A percentile compares a stretch with the other conserved stretches of the same genome.
phyloP scores from a whole-genome alignment of 2,888 invertebrate species.

The Cephus sareptanus region DNA sequence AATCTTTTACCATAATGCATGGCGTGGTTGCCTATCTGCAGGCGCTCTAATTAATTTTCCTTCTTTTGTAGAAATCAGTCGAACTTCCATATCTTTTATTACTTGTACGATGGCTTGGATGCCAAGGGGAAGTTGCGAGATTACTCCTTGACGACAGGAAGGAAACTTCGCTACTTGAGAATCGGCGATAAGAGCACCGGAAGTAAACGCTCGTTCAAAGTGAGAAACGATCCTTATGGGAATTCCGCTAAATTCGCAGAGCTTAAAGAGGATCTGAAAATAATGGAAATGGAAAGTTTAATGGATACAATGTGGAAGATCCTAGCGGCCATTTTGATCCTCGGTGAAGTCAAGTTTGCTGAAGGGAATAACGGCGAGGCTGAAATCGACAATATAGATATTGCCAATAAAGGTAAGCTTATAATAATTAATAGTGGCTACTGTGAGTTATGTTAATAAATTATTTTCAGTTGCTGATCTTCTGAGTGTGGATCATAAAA shows the following conservation, averaged over 20 bases:
- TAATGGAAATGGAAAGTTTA: constrained; percentile 80
- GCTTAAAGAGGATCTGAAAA: constrained; percentile 73
- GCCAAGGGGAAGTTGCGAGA: constrained; percentile 75
- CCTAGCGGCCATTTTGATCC: constrained; percentile 79
- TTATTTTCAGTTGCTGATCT: constrained; percentile 74
- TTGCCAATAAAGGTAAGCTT: constrained; percentile 70
- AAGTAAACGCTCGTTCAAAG: constrained; percentile 71
- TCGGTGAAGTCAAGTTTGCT: constrained; percentile 84
- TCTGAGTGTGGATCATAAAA: constrained; percentile 81
- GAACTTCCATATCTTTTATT: constrained; percentile 91
- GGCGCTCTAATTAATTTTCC: background rate
- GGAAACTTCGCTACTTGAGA: constrained; percentile 81
- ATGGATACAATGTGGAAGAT: constrained; percentile 77
- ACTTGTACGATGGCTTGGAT: constrained; percentile 87
- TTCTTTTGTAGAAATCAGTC: constrained; percentile 78
- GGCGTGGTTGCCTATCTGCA: background rate
- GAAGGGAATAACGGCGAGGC: constrained; percentile 75
- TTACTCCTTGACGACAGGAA: constrained; percentile 75
- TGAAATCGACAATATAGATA: constrained; percentile 79
- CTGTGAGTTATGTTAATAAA: background rate
- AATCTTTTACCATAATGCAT: background rate
- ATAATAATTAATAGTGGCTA: background rate
- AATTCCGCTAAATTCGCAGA: constrained; percentile 75
- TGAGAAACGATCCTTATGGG: constrained; percentile 73
- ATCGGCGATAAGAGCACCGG: constrained; percentile 69